Evolutionary conservation across 2,113 vertebrate species (phyloP).

Genomic region (Prietella phreatophila): DNA sequence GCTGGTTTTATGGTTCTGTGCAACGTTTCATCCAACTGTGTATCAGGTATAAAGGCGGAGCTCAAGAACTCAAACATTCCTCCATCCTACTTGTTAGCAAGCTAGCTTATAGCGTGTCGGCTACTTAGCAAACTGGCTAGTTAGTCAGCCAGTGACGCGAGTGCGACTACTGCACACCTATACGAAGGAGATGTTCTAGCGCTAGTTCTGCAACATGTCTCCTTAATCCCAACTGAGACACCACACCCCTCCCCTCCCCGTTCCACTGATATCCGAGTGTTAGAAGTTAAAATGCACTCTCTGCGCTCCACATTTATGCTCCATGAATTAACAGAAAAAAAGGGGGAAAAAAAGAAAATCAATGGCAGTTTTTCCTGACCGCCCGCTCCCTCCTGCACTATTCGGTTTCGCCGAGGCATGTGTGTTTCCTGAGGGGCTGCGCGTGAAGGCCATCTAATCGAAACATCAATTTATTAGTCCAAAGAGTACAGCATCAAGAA

Average conservation of each 20-base stretch:
- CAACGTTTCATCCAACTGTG: neutral
- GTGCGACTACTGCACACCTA: too few relatives aligned
- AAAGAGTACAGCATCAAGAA: conserved; percentile 65
- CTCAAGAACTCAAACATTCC: neutral
- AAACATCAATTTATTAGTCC: conserved; percentile 79
- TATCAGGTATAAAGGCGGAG: neutral
- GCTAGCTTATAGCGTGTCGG: neutral
- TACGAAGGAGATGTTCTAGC: neutral
- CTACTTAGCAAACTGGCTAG: neutral
- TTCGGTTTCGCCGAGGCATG: conserved; percentile 77
- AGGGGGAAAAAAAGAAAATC: conserved; percentile 63
- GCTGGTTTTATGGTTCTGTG: neutral
- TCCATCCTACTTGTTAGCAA: neutral
- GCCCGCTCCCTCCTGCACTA: conserved; percentile 66
- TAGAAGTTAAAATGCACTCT: conserved; percentile 29
- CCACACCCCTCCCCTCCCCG: neutral
- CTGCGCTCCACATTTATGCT: conserved; percentile 30
- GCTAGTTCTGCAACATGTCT: neutral
- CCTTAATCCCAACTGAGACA: neutral
- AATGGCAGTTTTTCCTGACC: conserved; percentile 71
- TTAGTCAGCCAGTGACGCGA: too few relatives aligned
- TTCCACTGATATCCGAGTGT: conserved; percentile 14
- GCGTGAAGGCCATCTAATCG: conserved; percentile 74
- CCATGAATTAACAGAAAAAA: conserved; percentile 26
- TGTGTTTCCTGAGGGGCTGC: conserved; percentile 74